Percentiles rank a stretch among this genome's conserved stretches.
Conservation (phyloP, 2,113 vertebrate species). For the Enhydra lutris region DNA sequence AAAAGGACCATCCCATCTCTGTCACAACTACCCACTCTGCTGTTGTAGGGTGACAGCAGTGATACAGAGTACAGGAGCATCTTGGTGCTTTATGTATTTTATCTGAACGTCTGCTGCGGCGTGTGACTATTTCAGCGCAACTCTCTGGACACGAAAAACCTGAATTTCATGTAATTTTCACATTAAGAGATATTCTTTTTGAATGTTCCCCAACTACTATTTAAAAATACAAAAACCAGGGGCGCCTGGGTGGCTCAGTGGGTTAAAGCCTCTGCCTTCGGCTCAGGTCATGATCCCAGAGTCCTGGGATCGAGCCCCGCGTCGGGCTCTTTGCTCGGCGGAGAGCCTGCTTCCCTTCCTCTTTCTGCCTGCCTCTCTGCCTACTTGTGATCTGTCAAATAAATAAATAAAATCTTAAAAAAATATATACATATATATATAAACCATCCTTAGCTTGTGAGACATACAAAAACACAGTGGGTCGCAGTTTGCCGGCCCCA, state of each 20-base stretch:
- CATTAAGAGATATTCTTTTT: neutral
- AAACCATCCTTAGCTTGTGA: neutral
- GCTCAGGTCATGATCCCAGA: too few relatives aligned
- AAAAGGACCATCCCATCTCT: neutral
- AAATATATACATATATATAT: neutral
- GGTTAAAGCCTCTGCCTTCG: too few relatives aligned
- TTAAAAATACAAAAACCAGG: neutral
- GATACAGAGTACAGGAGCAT: accelerated
- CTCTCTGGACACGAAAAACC: neutral
- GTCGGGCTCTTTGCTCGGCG: too few relatives aligned
- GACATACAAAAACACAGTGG: neutral
- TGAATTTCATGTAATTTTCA: neutral
- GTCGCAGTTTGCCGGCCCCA: neutral
- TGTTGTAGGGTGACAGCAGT: neutral
- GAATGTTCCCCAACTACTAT: neutral
- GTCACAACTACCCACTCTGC: neutral
- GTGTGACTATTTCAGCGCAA: neutral
- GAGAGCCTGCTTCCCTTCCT: too few relatives aligned
- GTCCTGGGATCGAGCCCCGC: too few relatives aligned
- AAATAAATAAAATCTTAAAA: too few relatives aligned
- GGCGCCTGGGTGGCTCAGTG: too few relatives aligned
- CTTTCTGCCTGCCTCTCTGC: too few relatives aligned
- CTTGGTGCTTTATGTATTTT: neutral
- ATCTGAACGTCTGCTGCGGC: neutral
- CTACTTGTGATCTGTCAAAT: too few relatives aligned